Evolutionary conservation across 2,888 invertebrate genomes (phyloP).

Genomic region (Melanostoma scalare): DNA sequence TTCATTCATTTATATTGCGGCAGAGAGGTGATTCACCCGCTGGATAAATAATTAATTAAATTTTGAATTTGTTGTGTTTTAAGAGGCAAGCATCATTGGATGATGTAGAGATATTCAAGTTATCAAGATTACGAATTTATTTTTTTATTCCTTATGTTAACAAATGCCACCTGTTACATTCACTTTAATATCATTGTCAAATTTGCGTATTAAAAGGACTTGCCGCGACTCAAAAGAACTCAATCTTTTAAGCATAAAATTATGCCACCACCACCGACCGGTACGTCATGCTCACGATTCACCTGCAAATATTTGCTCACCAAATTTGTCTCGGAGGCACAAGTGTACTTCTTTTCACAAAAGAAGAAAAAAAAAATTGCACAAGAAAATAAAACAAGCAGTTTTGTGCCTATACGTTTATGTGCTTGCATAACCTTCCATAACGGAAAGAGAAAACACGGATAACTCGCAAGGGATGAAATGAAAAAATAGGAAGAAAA

Average conservation of each 20-base stretch:
- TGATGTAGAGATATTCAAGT: constrained; percentile 4
- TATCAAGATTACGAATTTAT: background rate
- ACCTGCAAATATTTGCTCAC: constrained; percentile 38
- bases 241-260: constrained; percentile 10
- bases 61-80: constrained; percentile 27
- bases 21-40: constrained; percentile 45
- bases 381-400: constrained; percentile 35
- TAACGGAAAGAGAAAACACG: constrained; percentile 32
- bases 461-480: constrained; percentile 40
- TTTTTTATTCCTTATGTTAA: background rate
- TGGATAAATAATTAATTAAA: constrained; percentile 58
- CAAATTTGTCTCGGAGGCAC: constrained; percentile 45
- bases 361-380: constrained; percentile 15
- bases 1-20: constrained; percentile 61
- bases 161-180: constrained; percentile 3
- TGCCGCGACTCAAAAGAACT: constrained; percentile 11
- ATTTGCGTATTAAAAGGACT: constrained; percentile 1
- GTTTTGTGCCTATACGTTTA: constrained; percentile 36
- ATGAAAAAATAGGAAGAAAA: constrained; percentile 25
- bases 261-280: background rate
- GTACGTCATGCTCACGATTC: background rate
- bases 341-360: constrained; percentile 8
- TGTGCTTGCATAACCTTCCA: constrained; percentile 60
- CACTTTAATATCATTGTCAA: constrained; percentile 23
- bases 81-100: constrained; percentile 28